These are phyloP conservation scores for Desmophyllum pertusum DNA, from an alignment of 92 coral and sea anemone genomes.

Conservation along the genomic window DNA sequence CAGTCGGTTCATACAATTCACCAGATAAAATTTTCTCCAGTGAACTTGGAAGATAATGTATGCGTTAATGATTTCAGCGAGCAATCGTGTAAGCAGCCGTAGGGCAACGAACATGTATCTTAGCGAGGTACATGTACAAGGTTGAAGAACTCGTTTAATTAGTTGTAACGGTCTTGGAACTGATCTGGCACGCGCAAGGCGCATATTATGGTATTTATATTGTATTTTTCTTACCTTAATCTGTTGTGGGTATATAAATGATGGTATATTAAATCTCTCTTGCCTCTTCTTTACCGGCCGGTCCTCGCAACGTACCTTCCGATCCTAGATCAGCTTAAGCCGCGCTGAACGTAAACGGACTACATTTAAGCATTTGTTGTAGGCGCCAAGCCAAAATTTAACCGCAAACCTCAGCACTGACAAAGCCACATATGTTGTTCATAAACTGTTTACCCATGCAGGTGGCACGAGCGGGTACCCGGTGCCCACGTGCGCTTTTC, in stretches of 20 bases:
- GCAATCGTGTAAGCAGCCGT: background rate
- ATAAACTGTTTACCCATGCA: constrained; percentile 1
- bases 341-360: constrained; percentile 26
- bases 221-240: background rate
- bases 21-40: no score
- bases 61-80: constrained; percentile 3
- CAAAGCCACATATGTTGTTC: constrained; percentile 16
- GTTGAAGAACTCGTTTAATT: background rate
- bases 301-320: background rate
- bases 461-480: constrained; percentile 27
- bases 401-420: constrained; percentile 14
- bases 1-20: background rate
- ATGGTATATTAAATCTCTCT: background rate
- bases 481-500: constrained; percentile 19
- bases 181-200: background rate
- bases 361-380: constrained; percentile 37
- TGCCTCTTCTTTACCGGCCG: background rate
- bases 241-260: background rate
- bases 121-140: background rate
- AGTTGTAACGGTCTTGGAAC: background rate
- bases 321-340: constrained; percentile 3
- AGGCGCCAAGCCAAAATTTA: constrained; percentile 32
- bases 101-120: background rate
- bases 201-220: background rate
- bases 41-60: background rate